Evolutionary conservation across 2,797 vertebrate species (phyloP).

Genomic region (Helostoma temminkii): DNA sequence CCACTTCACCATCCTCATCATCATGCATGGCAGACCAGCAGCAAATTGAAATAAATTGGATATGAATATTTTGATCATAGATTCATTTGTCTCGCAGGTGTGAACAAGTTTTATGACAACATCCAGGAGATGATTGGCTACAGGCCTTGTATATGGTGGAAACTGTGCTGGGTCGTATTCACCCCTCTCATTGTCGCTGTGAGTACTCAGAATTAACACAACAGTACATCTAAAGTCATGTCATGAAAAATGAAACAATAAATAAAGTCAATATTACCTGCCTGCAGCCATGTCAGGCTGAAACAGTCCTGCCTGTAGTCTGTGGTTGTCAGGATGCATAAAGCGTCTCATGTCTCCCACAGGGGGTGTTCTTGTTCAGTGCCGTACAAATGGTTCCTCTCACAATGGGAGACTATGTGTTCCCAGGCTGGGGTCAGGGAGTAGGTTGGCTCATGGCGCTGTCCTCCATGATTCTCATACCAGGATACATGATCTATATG

Average conservation of each 20-base stretch:
- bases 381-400: constrained; percentile 98
- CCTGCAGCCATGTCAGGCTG: constrained; percentile 54
- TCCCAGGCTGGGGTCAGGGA: constrained; percentile 97
- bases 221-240: constrained; percentile 64
- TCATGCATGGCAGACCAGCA: constrained; percentile 60
- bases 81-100: constrained; percentile 85
- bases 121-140: constrained; percentile 99
- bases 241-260: constrained; percentile 67
- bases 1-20: constrained; percentile 58
- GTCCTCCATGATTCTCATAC: constrained; percentile 98
- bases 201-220: constrained; percentile 77
- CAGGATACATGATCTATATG: constrained; percentile 98
- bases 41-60: constrained; percentile 74
- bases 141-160: constrained; percentile 98
- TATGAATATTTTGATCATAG: constrained; percentile 69
- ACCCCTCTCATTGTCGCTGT: constrained; percentile 97
- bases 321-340: constrained; percentile 73
- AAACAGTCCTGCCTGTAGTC: constrained; percentile 46
- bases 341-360: constrained; percentile 76
- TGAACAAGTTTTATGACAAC: constrained; percentile 98
- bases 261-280: constrained; percentile 76
- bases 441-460: constrained; percentile 99
- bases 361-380: constrained; percentile 98
- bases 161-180: constrained; percentile 97
- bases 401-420: constrained; percentile 95